Conservation (phyloP, 2,797 vertebrate genomes). For the Eleutherodactylus coqui region DNA sequence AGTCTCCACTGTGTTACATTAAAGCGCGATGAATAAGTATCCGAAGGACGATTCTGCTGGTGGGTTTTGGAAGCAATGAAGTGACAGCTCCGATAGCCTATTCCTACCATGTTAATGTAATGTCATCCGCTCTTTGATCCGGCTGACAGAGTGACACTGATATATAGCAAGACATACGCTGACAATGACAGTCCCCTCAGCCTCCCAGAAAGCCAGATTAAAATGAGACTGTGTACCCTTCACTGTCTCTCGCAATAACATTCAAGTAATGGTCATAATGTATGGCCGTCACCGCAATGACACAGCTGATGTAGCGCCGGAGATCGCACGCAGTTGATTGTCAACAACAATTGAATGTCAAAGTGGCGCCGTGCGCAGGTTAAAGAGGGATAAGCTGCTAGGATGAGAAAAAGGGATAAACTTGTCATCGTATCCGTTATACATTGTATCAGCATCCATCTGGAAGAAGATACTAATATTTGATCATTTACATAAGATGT, state of each 20-base stretch:
- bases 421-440: not conserved
- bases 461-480: not conserved
- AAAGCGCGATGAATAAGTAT: not conserved
- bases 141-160: conserved; percentile 46
- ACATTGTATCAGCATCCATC: not conserved
- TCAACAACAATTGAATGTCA: conserved; percentile 43
- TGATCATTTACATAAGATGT: not conserved
- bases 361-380: not conserved
- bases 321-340: conserved; percentile 23
- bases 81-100: conserved; percentile 37
- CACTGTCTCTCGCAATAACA: conserved; percentile 22
- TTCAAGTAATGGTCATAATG: conserved; percentile 20
- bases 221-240: conserved; percentile 22
- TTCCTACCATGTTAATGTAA: conserved; percentile 39
- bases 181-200: conserved; percentile 34
- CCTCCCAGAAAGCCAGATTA: conserved; percentile 41
- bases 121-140: conserved; percentile 32
- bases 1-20: conserved; percentile 1
- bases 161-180: conserved; percentile 39
- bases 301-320: not conserved
- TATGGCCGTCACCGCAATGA: not conserved
- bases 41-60: conserved; percentile 5
- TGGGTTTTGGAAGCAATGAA: not conserved
- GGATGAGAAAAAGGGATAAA: conserved; percentile 8
- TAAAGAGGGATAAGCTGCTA: conserved; percentile 25